These are phyloP conservation scores for Maconellicoccus hirsutus DNA, from an alignment of 1,140 invertebrate genomes.

Conservation along the genomic window DNA sequence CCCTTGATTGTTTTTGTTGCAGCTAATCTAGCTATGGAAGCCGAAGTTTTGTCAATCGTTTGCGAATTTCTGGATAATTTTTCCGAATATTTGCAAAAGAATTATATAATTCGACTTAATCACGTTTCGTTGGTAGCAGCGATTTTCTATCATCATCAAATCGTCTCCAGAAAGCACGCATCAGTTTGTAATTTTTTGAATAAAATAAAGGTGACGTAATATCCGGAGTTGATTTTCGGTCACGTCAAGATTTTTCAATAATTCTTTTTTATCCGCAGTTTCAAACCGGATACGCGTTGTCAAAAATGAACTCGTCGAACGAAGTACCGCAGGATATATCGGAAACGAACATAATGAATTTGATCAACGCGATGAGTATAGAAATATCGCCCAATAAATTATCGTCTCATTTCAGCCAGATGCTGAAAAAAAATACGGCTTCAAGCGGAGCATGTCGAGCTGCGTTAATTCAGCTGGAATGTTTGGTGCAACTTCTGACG, in stretches of 20 bases:
- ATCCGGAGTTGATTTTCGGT: conserved; percentile 15
- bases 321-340: neutral
- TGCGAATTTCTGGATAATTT: conserved; percentile 65
- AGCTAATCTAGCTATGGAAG: conserved; percentile 65
- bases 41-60: conserved; percentile 66
- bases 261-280: neutral
- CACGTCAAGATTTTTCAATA: too few relatives aligned
- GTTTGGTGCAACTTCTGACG: conserved; percentile 51
- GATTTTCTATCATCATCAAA: conserved; percentile 65
- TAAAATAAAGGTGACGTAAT: conserved; percentile 45
- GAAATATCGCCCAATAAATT: neutral
- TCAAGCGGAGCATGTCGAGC: conserved; percentile 31
- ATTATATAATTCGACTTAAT: conserved; percentile 66
- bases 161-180: conserved; percentile 57
- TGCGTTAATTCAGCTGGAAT: conserved; percentile 59
- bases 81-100: conserved; percentile 48
- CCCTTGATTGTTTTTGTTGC: conserved; percentile 27
- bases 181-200: conserved; percentile 50
- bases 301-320: neutral
- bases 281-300: neutral
- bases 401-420: conserved; percentile 28
- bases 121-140: conserved; percentile 67
- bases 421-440: conserved; percentile 22
- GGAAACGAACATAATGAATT: neutral
- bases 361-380: neutral